A percentile compares a stretch with the other conserved stretches of the same genome.
phyloP scores from a whole-genome alignment of 2,797 vertebrate genomes.

The Gadopsis bispinosus region DNA sequence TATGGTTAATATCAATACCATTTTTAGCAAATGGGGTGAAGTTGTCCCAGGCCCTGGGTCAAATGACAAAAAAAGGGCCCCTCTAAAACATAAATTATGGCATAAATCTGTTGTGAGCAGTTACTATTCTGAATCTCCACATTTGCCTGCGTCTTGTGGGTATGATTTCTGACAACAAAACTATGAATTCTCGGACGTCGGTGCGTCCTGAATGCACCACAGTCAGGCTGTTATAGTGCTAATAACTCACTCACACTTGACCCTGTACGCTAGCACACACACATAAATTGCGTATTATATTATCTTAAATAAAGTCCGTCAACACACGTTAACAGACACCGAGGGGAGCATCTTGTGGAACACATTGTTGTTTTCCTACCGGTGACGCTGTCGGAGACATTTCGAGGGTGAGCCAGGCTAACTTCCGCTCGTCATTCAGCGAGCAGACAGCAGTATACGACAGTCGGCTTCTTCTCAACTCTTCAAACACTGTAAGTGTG shows the following conservation, averaged over 20 bases:
- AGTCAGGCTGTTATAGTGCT: too few species aligned
- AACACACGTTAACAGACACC: background rate
- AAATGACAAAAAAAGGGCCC: too few species aligned
- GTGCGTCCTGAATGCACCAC: background rate
- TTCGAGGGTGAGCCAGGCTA: background rate
- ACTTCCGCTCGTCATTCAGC: conserved; percentile 62
- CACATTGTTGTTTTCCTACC: background rate
- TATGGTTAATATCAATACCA: background rate
- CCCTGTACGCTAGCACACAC: background rate
- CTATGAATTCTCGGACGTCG: background rate
- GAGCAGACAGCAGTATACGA: too few species aligned
- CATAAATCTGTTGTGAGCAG: background rate
- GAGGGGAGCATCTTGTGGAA: background rate
- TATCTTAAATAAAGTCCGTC: background rate
- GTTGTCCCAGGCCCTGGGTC: too few species aligned
- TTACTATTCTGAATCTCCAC: background rate
- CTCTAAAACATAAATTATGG: background rate
- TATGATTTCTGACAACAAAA: background rate
- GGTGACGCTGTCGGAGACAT: conserved; percentile 36
- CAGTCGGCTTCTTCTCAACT: background rate
- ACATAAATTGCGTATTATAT: background rate
- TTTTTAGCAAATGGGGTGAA: too few species aligned
- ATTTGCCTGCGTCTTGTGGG: background rate
- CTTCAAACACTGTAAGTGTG: conserved; percentile 9
- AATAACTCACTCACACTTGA: background rate